Evolutionary conservation across 2,797 vertebrate genomes (phyloP).

Genomic region (Pseudomugil tenellus): DNA sequence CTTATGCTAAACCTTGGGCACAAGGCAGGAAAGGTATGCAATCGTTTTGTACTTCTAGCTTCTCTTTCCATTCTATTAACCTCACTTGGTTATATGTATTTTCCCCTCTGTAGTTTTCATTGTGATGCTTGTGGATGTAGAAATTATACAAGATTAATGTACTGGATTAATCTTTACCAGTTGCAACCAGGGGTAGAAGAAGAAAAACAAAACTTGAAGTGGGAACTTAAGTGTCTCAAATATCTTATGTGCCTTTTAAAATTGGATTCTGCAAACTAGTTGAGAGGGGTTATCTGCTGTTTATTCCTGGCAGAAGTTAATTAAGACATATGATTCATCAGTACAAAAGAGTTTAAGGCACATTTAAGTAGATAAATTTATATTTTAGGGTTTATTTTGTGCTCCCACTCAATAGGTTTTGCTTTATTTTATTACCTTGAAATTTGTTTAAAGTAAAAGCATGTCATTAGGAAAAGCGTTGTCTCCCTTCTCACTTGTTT

Average conservation of each 20-base stretch:
- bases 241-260: background rate
- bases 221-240: background rate
- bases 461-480: background rate
- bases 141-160: no score
- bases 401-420: no score
- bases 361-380: no score
- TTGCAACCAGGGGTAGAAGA: no score
- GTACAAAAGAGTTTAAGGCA: no score
- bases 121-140: no score
- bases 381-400: no score
- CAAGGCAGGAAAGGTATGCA: conserved; percentile 88
- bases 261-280: background rate
- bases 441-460: background rate
- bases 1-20: conserved; percentile 87
- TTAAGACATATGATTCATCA: background rate
- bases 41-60: background rate
- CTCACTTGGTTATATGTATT: background rate
- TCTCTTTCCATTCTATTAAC: background rate
- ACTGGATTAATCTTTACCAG: no score
- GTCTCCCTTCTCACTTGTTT: background rate
- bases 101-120: background rate
- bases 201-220: no score
- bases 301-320: background rate
- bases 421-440: background rate
- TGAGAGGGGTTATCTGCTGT: background rate